Evolutionary conservation across 2,797 vertebrate species (phyloP), one percentile per base, ranked within the genome.

Genomic region (Sebastes alutus): DNA sequence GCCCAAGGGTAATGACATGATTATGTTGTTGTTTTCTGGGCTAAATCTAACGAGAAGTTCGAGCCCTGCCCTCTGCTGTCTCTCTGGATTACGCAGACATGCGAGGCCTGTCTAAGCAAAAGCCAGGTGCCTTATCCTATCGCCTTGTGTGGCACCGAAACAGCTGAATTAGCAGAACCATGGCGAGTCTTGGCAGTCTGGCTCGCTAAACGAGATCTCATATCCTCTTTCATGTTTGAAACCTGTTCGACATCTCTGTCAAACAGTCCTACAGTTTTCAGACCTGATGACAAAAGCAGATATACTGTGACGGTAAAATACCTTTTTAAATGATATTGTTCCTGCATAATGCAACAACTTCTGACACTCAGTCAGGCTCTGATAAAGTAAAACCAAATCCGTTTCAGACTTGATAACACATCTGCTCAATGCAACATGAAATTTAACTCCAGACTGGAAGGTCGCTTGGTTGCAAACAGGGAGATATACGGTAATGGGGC

Each of bases 261-360:
- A 92, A 94, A 92, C 75, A 78, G 69, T 32, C 72, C 65, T 12
- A 29, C 25, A 23, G 81, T 38, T 49, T 75, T 72, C 71, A 52
- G 67, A 71, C 59, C 63, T 92, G 84, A 93, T 92, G 89, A 87
- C 81, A 87, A 92, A 92, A 90, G 78, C 92, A 94, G 91, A 91
- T 76, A 35, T 35, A 70, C 56, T 22, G 22, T 62, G 54, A 49
- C 2, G 23, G 68, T 20, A 58, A 79, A 77, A 75, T 61, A 60
- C 77, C 13, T 80, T 66, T 74, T 75, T 29, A 38, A 80, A 76
- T 68, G 7, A 77, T 56, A 72, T 75, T 73, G 75, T 74, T 88
- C 55, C 61, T 74, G 56, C 35, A 27, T 55, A 52, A 81, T n/a
- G 52, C 49, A 65, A 62, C 59, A 25, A 32, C 46, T 61, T 14